Conservation (phyloP, 2,113 vertebrate genomes). For the Oenanthe melanoleuca region DNA sequence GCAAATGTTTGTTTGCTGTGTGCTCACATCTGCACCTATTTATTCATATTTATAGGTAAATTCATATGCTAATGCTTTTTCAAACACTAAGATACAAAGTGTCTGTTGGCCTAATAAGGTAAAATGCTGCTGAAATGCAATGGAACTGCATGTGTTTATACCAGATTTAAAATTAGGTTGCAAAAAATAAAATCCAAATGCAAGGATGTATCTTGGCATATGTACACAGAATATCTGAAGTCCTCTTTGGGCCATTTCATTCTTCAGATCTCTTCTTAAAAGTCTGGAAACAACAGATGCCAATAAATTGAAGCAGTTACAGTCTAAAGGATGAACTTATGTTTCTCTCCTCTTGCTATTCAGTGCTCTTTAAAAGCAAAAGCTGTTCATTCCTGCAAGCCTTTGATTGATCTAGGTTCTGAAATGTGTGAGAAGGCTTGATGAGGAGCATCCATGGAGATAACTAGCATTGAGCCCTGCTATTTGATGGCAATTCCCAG, state of each 20-base stretch:
- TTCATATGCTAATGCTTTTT: constrained; percentile 51
- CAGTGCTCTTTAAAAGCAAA: not conserved
- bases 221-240: not conserved
- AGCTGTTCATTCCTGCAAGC: not conserved
- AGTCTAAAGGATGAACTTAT: not conserved
- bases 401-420: not conserved
- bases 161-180: not conserved
- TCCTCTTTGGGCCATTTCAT: not conserved
- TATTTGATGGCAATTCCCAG: not conserved
- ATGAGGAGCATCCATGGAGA: not conserved
- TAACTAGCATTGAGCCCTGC: not conserved
- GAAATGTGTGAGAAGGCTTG: not conserved
- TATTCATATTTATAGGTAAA: constrained; percentile 63
- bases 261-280: not conserved
- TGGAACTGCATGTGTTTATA: not conserved
- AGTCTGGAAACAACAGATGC: not conserved
- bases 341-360: not conserved
- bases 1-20: constrained; percentile 62
- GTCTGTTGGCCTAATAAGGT: not conserved
- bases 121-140: constrained; percentile 6
- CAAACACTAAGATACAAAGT: not conserved
- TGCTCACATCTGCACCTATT: constrained; percentile 54
- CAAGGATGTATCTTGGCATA: not conserved
- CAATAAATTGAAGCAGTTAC: not conserved
- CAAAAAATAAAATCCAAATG: not conserved